Evolutionary conservation across 2,888 invertebrate genomes (phyloP).

Genomic region (Diachrysia chrysitis): DNA sequence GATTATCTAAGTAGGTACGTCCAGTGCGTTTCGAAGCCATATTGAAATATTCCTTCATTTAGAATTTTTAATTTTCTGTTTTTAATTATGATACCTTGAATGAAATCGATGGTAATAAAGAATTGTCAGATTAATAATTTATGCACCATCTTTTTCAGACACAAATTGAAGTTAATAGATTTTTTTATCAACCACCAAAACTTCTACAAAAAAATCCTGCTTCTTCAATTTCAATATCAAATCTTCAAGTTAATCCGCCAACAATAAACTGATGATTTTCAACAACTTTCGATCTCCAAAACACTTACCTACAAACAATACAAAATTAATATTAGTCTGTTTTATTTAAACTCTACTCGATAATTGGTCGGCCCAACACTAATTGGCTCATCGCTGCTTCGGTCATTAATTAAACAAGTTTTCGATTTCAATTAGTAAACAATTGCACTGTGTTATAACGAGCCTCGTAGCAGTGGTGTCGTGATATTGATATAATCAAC

Average conservation of each 20-base stretch:
- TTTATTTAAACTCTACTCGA: conserved; percentile 39
- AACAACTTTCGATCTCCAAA: background rate
- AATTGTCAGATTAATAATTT: too few species aligned
- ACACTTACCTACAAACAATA: conserved; percentile 16
- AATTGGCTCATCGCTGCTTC: conserved; percentile 70
- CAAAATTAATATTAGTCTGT: conserved; percentile 45
- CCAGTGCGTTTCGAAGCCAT: background rate
- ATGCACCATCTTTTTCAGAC: too few species aligned
- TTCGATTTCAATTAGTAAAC: conserved; percentile 81
- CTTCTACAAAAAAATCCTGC: background rate
- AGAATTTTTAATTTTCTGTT: conserved; percentile 9
- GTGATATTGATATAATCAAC: conserved; percentile 32
- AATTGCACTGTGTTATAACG: conserved; percentile 64
- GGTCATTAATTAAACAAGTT: conserved; percentile 80
- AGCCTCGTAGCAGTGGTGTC: conserved; percentile 37
- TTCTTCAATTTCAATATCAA: background rate
- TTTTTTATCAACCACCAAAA: background rate
- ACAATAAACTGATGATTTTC: background rate
- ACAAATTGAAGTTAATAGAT: too few species aligned
- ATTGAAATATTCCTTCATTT: conserved; percentile 9
- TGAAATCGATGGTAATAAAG: background rate
- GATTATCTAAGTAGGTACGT: conserved; percentile 11
- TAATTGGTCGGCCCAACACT: conserved; percentile 68
- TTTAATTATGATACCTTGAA: background rate
- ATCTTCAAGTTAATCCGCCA: background rate